Conservation (phyloP, 2,113 vertebrate genomes). For the Paratilapia polleni region DNA sequence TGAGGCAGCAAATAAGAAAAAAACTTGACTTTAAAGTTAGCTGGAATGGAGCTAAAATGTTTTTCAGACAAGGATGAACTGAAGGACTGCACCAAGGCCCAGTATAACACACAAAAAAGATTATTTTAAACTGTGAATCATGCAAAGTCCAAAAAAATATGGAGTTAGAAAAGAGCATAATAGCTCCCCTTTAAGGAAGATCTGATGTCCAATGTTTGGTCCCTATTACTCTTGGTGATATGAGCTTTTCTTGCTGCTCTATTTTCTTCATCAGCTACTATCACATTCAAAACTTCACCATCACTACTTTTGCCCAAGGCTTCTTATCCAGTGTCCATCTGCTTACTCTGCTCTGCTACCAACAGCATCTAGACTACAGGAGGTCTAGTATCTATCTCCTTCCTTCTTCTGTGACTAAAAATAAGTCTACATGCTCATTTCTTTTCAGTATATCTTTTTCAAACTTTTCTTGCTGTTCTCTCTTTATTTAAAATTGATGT, state of each 20-base stretch:
- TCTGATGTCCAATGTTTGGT: not conserved
- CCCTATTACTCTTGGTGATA: not conserved
- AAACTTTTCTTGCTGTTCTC: not conserved
- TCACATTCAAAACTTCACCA: not conserved
- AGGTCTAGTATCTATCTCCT: not conserved
- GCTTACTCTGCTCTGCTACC: too few species aligned
- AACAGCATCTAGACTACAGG: too few species aligned
- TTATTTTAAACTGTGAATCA: not conserved
- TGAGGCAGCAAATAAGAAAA: accelerated
- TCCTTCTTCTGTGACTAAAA: not conserved
- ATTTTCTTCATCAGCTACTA: not conserved
- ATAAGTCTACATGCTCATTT: not conserved
- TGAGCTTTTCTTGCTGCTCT: not conserved
- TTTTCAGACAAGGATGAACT: not conserved
- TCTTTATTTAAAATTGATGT: not conserved
- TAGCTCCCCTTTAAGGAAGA: not conserved
- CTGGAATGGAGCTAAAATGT: not conserved
- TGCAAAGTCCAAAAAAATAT: too few species aligned
- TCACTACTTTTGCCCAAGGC: not conserved
- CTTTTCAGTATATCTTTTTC: not conserved
- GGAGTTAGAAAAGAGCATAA: not conserved
- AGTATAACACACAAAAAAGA: not conserved
- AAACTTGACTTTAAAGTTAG: not conserved
- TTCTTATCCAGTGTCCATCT: too few species aligned
- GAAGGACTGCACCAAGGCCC: not conserved